Base-by-base conservation (phyloP, 1,140 invertebrate genomes). In the Phortica variegata region DNA sequence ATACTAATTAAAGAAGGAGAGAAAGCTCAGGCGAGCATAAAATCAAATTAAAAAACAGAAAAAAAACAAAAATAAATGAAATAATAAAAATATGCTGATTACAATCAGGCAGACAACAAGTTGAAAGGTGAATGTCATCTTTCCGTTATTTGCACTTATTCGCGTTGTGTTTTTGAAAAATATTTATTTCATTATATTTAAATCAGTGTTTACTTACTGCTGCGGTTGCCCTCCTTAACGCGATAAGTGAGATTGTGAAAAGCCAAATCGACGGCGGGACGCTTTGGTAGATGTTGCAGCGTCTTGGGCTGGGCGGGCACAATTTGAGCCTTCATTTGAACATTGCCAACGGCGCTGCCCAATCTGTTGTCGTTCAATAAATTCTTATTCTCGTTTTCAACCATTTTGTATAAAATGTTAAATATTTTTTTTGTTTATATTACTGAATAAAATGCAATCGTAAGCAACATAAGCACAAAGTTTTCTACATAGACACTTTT, bases 211-310 rank as follows among this genome's bases (percentile, higher is more conserved):
- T 75, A 90, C 88, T 90, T 75, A 91, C 89, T 86, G 76, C 82
- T 88, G 70, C 84, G 86, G 54, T 84, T 83, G 52, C 87, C 87
- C 63, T 91, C 89, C 59, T 84, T 83, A n/a, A 95, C 91, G 49
- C 83, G 87, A 77, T 94, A 95, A 1, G 83, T 85, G 45, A 95
- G 79, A 65, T 94, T 86, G 13, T 84, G 84, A 76, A 94, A 95
- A 43, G 88, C 89, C 73, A 95, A 80, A 69, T 94, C 90, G 50
- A 95, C 90, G 39, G 91, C 87, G 32, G 88, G 89, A 62, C 91
- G 83, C 70, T 89, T 86, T 7, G 89, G 89, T 45, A 95, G 80
- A 73, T 92, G 89, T 39, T 87, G 87, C 32, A 91, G 81, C 3
- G 86, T 88, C 77, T 88, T 90, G 12, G 84, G 86, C 73, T 88